Evolutionary conservation across 1,140 invertebrate genomes (phyloP), one percentile per base, ranked within the genome.

Genomic region (Spodoptera litura): DNA sequence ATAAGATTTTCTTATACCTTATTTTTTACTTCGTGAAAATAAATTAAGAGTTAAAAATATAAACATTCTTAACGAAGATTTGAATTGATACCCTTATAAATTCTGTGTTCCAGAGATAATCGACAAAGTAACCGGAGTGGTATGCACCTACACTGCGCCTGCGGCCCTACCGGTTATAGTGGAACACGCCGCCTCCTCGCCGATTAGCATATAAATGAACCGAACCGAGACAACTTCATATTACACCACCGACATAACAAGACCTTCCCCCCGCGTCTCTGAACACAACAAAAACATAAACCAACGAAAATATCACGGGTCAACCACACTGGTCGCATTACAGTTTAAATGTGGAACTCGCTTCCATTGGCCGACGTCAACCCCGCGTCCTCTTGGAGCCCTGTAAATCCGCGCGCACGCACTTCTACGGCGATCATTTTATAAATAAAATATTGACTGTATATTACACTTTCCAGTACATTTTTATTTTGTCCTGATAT

Each of bases 121-220:
- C 72, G 76, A 89, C 85, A 88, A 83, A 83, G 87, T 86, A 85
- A 80, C 64, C 58, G 49, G 52, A 72, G 72, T 76, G 81, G 78
- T 79, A 86, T 86, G 85, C 85, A 81, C 52, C 81, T 78, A 80
- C 66, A 79, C 35, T 78, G 81, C 62, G 82, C 64, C 74, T 15
- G 62, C 70, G 59, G 61, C 73, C 79, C 61, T 88, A 91, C 89
- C 87, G 88, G 91, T 92, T 91, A 86, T 90, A 89, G 83, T 86
- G 78, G 78, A 86, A 82, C 81, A 77, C 64, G 81, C 89, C 85
- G 85, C 88, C 89, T 90, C 84, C 87, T 87, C 79, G 38, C 80
- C 80, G 85, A 94, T 94, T 94, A 94, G 88, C 92, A 94, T 94
- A 91, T 93, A 93, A 92, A 94, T 93, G 92, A 93, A 89, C 85